A percentile compares a stretch with the other conserved stretches of the same genome.
Conservation (phyloP, 2,888 invertebrate genomes). For the Ochropleura plecta region DNA sequence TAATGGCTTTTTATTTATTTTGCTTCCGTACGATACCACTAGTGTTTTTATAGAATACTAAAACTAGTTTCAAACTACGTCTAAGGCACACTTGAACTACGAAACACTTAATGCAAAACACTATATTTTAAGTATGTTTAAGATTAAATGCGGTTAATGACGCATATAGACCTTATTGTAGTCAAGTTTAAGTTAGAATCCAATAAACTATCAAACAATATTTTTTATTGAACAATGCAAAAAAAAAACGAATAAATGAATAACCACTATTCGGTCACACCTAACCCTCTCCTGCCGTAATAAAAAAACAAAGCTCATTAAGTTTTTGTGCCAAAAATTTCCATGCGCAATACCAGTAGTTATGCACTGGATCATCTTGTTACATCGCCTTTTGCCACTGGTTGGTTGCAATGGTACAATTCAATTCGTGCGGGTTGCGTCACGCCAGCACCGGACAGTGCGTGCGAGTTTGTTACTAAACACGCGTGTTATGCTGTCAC, state of each 20-base stretch:
- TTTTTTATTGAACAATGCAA: background rate
- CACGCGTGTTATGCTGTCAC: slow-evolving; percentile 56
- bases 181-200: background rate
- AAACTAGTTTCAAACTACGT: background rate
- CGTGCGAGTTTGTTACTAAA: slow-evolving; percentile 52
- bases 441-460: slow-evolving; percentile 47
- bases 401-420: slow-evolving; percentile 61
- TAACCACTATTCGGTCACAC: background rate
- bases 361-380: slow-evolving; percentile 54
- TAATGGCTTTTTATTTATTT: too few relatives aligned
- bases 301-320: slow-evolving; percentile 48
- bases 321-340: slow-evolving; percentile 53
- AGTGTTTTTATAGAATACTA: background rate
- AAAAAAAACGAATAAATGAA: background rate
- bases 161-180: background rate
- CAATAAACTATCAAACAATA: background rate
- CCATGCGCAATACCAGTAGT: slow-evolving; percentile 49
- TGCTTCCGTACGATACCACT: background rate
- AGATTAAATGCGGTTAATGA: too few relatives aligned
- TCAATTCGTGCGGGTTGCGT: slow-evolving; percentile 47
- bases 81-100: background rate
- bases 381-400: slow-evolving; percentile 27
- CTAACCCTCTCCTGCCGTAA: slow-evolving; percentile 30
- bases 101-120: too few relatives aligned
- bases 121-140: too few relatives aligned